Evolutionary conservation across 2,113 vertebrate genomes (phyloP).

Genomic region (Prinia subflava): DNA sequence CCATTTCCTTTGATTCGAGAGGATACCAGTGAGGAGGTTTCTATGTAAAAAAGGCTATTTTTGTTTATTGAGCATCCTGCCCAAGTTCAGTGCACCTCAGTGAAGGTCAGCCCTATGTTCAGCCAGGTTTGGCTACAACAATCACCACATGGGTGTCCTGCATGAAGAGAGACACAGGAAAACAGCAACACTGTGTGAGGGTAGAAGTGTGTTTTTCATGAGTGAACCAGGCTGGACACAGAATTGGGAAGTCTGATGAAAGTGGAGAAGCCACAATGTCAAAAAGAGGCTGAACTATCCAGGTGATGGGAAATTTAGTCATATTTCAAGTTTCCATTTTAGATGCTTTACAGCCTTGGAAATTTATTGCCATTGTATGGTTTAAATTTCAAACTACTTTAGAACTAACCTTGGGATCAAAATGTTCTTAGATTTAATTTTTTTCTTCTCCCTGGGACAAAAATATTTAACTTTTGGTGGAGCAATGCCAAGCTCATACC

Average conservation of each 20-base stretch:
- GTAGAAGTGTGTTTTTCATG: not conserved
- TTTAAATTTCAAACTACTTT: constrained; percentile 20
- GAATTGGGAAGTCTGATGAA: not conserved
- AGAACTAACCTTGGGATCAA: not conserved
- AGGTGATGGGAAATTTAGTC: not conserved
- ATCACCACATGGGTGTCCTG: not conserved
- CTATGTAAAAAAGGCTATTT: not conserved
- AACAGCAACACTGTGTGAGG: not conserved
- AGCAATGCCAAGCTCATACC: not conserved
- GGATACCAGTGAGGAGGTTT: not conserved
- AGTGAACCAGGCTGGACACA: not conserved
- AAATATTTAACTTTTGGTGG: not conserved
- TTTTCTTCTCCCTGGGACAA: not conserved
- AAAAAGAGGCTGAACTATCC: not conserved
- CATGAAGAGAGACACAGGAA: not conserved
- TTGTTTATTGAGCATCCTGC: not conserved
- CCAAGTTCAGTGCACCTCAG: not conserved
- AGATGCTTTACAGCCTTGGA: not conserved
- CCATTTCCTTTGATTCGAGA: not conserved
- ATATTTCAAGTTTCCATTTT: not conserved
- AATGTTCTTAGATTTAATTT: not conserved
- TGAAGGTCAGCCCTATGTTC: not conserved
- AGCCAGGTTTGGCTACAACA: not conserved
- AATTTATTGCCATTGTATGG: not conserved
- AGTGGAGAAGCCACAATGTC: not conserved